Percentiles rank a stretch among this genome's conserved stretches.
phyloP scores from a whole-genome alignment of 1,140 invertebrate genomes.

The Bombus breviceps region DNA sequence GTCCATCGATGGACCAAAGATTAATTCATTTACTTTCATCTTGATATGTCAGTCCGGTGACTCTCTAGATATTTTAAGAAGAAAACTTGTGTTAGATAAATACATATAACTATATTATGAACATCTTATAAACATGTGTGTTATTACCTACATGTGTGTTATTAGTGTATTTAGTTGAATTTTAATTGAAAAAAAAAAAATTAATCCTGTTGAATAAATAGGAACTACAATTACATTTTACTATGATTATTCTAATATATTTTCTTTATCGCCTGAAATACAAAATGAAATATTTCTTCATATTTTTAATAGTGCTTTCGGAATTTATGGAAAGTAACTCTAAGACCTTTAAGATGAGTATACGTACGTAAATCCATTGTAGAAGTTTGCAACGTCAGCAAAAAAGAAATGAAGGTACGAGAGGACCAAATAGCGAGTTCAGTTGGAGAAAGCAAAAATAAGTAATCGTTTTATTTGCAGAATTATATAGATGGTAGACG shows the following conservation, averaged over 20 bases:
- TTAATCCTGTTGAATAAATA: not conserved
- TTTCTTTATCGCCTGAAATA: not conserved
- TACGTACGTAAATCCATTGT: not conserved
- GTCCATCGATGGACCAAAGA: not conserved
- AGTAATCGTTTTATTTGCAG: not conserved
- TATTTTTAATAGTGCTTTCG: not conserved
- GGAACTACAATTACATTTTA: too few relatives aligned
- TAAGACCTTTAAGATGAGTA: not conserved
- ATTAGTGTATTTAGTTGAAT: not conserved
- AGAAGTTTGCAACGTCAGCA: not conserved
- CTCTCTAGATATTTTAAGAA: not conserved
- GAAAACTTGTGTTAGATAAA: not conserved
- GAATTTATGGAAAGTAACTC: not conserved
- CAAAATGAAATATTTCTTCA: not conserved
- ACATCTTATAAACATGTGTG: not conserved
- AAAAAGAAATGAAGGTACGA: not conserved
- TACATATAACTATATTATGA: not conserved
- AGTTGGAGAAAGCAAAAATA: not conserved
- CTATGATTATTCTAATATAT: not conserved
- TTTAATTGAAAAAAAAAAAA: not conserved
- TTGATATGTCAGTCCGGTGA: not conserved
- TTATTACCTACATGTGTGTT: too few relatives aligned
- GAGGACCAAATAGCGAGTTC: not conserved
- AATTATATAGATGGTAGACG: too few relatives aligned
- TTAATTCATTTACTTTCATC: slow-evolving; percentile 36